Base-by-base conservation (phyloP, 2,888 invertebrate genomes). In the Pantelozetes paolii region DNA sequence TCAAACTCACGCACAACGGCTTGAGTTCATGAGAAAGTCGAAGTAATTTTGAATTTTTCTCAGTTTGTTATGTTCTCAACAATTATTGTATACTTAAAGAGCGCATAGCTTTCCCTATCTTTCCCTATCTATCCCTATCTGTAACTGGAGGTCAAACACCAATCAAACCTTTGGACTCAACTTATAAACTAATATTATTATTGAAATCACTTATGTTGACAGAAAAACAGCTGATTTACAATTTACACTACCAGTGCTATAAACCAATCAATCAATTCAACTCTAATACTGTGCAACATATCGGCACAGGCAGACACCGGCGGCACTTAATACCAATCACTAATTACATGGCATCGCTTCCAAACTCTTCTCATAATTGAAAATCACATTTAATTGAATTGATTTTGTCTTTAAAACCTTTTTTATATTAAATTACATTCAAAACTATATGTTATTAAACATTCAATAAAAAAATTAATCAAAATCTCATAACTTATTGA, bases 1-100 rank as follows among this genome's bases (percentile, higher is more conserved):
- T 59, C 59, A 26, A 59, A 26, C 13, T 32, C 28, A 18, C 13
- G n/a, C 23, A 8, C 8, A 18, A n/a, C 1, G 57, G 5, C n/a
- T 23, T 57, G 23, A 59, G 28, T 59, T 59, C 59, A 59, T 59
- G 59, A 59, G 59, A 59, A 59, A 59, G 59, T 59, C 59, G 3
- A 26, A 30, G 8, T 13, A 59, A 5, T 32, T 59, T 30, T 59
- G 30, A 54, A 36, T 36, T 36, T 36, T n/a, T n/a, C n/a, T n/a
- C n/a, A n/a, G 36, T 36, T 5, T 9, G 36, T 8, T 36, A 36
- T 36, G 5, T 36, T 36, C 9, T 5, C 36, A n/a, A 36, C 36
- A 36, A 36, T 36, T 36, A 36, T 8, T 36, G 36, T 36, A 36
- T 36, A 36, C 36, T 8, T 8, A 36, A 9, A 36, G 36, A 50